A percentile compares a stretch with the other conserved stretches of the same genome.
phyloP scores from a whole-genome alignment of 2,888 invertebrate genomes.

The Neoscelio sp. region DNA sequence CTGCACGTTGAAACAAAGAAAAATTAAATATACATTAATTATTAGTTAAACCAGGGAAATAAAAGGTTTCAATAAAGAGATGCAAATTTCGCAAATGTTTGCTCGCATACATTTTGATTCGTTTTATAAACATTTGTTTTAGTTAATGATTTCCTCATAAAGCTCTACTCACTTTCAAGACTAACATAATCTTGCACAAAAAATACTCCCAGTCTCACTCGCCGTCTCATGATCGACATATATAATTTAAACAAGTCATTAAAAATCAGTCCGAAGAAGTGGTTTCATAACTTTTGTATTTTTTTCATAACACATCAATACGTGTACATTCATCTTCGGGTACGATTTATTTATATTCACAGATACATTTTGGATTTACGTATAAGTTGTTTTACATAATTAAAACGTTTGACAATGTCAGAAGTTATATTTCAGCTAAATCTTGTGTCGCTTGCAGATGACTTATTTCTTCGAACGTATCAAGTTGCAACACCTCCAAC shows the following conservation, averaged over 20 bases:
- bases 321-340: slow-evolving; percentile 77
- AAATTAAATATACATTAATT: background rate
- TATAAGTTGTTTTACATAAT: slow-evolving; percentile 46
- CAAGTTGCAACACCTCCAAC: background rate
- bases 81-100: slow-evolving; percentile 44
- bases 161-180: slow-evolving; percentile 47
- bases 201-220: slow-evolving; percentile 60
- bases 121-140: slow-evolving; percentile 59
- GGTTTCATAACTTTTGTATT: slow-evolving; percentile 69
- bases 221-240: slow-evolving; percentile 33
- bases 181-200: slow-evolving; percentile 50
- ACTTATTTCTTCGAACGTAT: background rate
- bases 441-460: slow-evolving; percentile 20
- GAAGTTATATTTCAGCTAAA: slow-evolving; percentile 24
- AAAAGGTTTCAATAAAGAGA: slow-evolving; percentile 8
- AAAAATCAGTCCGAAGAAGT: slow-evolving; percentile 45
- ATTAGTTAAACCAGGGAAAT: background rate
- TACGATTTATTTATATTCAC: slow-evolving; percentile 70
- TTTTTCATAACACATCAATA: slow-evolving; percentile 74
- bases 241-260: slow-evolving; percentile 26
- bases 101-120: slow-evolving; percentile 61
- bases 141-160: slow-evolving; percentile 43
- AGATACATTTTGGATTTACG: slow-evolving; percentile 56
- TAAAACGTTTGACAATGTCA: slow-evolving; percentile 51
- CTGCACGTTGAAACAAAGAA: too few species aligned